Base-by-base conservation (phyloP, 2,888 invertebrate genomes). In the Idaea biselata region DNA sequence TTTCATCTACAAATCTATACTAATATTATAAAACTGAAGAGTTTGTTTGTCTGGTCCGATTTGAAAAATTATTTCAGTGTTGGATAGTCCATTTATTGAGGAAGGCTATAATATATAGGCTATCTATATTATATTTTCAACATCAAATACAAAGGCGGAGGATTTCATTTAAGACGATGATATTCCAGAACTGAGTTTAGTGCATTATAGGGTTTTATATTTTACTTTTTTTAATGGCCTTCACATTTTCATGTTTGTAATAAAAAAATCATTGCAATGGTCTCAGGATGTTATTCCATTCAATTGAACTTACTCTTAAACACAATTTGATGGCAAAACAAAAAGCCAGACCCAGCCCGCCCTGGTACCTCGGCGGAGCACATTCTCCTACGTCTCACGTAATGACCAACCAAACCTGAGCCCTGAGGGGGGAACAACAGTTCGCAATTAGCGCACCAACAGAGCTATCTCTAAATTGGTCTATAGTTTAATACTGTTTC, bases 251-350 rank as follows among this genome's bases (percentile, higher is more conserved):
- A 14, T 44, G 44, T 44, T 44, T 3, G 44, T 25, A 3, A 25
- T 5, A 44, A 11, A 44, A 44, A 44, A 8, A 8, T 8, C 44
- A 11, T 14, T 6, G 44, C 44, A 11, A 8, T 44, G 25, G 5
- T 14, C 44, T 44, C 67, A 71, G 70, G 72, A 71, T 64, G 44
- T 54, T 14, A n/a, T 1, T 61, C 66, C 71, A 73, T 77, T 77
- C 70, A 78, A 73, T 77, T 72, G 59, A 64, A 63, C 55, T 68
- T 56, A 56, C 64, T 69, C 75, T 75, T 75, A 67, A 72, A 70
- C 66, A 64, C 72, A 70, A 74, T 74, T 76, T 62, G 68, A 68
- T 69, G 63, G 44, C 61, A 68, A 68, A 65, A 69, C 60, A 73
- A 77, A 73, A 75, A 73, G 25, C 25, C 25, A 25, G 25, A 25